phyloP scores from a whole-genome alignment of 2,113 vertebrate genomes.

The Malaclemys terrapin region DNA sequence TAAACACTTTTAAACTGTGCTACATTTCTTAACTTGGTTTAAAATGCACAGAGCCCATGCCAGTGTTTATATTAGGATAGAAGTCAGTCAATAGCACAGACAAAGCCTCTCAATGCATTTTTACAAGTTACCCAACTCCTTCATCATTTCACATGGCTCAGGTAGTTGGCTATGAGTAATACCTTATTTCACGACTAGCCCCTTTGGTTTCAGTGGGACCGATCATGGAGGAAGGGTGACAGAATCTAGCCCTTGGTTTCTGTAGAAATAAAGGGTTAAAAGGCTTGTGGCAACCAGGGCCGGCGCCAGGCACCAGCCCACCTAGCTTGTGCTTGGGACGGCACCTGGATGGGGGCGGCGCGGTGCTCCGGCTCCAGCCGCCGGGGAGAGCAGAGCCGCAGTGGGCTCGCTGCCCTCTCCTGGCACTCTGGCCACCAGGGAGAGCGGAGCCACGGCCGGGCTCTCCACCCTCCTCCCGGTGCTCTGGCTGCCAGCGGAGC shows the following conservation, averaged over 20 bases:
- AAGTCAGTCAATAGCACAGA: background rate
- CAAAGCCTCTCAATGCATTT: background rate
- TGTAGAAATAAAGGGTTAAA: background rate
- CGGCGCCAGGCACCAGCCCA: too few species aligned
- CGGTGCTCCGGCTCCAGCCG: too few species aligned
- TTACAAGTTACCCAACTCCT: background rate
- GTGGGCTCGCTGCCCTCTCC: too few species aligned
- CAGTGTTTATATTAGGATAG: fast-evolving
- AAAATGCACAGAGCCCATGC: background rate
- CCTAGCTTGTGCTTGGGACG: too few species aligned
- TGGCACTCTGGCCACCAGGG: too few species aligned
- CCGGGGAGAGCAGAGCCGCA: too few species aligned
- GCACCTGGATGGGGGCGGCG: too few species aligned
- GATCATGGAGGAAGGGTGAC: background rate
- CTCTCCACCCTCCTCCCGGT: too few species aligned
- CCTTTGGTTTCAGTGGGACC: background rate
- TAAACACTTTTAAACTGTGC: background rate
- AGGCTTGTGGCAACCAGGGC: background rate
- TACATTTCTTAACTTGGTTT: background rate
- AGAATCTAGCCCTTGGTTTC: background rate
- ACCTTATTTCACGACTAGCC: background rate
- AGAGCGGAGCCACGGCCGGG: too few species aligned
- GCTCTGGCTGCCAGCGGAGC: too few species aligned
- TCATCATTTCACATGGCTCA: background rate
- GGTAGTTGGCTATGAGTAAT: background rate